Conservation (phyloP, 2,888 invertebrate species). For the Dexiosoma caninum region DNA sequence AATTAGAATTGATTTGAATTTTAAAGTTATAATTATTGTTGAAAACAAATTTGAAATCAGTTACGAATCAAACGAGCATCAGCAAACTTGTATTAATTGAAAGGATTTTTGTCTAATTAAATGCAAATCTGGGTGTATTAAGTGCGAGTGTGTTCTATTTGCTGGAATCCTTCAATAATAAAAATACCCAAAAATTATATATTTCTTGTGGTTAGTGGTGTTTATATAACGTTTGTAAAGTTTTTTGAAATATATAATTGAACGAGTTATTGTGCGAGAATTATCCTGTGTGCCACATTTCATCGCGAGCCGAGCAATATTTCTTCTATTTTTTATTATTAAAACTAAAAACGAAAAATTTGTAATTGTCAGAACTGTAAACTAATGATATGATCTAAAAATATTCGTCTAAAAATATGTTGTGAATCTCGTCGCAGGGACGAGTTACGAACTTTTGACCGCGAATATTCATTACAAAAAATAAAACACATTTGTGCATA, state of each 20-base stretch:
- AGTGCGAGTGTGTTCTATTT: background rate
- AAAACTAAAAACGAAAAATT: no score
- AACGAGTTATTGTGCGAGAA: conserved; percentile 34
- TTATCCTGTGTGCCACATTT: background rate
- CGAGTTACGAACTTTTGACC: no score
- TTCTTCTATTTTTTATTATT: background rate
- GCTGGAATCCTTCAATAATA: no score
- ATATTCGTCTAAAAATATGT: no score
- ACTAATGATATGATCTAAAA: no score
- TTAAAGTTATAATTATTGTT: conserved; percentile 34
- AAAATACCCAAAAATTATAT: no score
- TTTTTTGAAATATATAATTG: conserved; percentile 4
- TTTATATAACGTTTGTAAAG: background rate
- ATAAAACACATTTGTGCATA: no score
- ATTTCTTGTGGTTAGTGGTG: no score
- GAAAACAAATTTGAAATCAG: conserved; percentile 38
- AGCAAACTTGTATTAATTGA: conserved; percentile 6
- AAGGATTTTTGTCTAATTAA: background rate
- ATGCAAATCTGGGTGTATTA: background rate
- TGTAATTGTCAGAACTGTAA: no score
- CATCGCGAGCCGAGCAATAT: background rate
- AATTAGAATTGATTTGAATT: conserved; percentile 16
- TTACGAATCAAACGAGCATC: conserved; percentile 38
- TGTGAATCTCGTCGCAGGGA: no score
- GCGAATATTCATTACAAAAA: no score